phyloP scores from a whole-genome alignment of 2,113 vertebrate species.

The Gobio gobio region DNA sequence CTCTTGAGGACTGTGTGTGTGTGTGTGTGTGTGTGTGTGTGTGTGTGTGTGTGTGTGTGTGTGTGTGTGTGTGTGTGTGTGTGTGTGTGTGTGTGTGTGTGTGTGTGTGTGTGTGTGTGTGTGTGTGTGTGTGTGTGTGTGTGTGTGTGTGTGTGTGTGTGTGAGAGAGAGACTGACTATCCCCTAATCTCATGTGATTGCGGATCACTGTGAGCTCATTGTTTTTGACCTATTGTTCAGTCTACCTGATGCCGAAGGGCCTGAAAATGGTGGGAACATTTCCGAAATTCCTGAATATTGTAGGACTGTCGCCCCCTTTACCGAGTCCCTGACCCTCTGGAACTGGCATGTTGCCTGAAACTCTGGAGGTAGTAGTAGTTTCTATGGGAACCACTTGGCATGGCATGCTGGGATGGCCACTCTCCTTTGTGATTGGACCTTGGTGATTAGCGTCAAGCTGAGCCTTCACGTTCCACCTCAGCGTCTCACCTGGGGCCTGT shows the following conservation, averaged over 20 bases:
- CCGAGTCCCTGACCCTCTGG: conserved; percentile 55
- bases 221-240: background rate
- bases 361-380: conserved; percentile 55
- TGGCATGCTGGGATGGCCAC: conserved; percentile 46
- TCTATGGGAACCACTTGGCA: conserved; percentile 62
- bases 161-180: too few relatives aligned
- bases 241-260: background rate
- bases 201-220: background rate
- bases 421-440: conserved; percentile 54
- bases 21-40: too few relatives aligned
- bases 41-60: too few relatives aligned
- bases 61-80: too few relatives aligned
- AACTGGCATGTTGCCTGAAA: conserved; percentile 60
- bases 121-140: too few relatives aligned
- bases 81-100: too few relatives aligned
- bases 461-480: conserved; percentile 45
- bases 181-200: background rate
- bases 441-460: conserved; percentile 57
- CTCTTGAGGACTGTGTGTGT: too few relatives aligned
- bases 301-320: conserved; percentile 28
- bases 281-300: conserved; percentile 58
- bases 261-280: conserved; percentile 56
- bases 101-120: too few relatives aligned
- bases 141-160: too few relatives aligned
- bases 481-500: background rate